These are phyloP conservation scores for Gnatocerus cornutus DNA, from an alignment of 2,888 invertebrate genomes.

Conservation along the genomic window DNA sequence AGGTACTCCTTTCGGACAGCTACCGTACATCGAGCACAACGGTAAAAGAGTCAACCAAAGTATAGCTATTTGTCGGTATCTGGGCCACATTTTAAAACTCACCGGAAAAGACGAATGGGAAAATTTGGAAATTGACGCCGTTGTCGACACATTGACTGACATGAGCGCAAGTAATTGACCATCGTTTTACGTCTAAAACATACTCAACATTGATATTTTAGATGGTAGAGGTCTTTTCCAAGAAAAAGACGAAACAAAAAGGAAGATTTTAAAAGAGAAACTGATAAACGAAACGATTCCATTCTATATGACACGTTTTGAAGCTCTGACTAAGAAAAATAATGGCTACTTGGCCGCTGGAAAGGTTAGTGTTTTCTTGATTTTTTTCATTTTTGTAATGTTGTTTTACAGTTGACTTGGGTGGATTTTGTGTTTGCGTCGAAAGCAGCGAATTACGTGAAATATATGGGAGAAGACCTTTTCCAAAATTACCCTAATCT, in stretches of 20 bases:
- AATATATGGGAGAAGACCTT: background rate
- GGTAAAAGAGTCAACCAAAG: constrained; percentile 78
- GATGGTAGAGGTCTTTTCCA: background rate
- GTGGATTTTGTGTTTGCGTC: constrained; percentile 17
- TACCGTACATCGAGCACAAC: constrained; percentile 78
- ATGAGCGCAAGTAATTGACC: constrained; percentile 75
- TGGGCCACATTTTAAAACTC: constrained; percentile 77
- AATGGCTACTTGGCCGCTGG: constrained; percentile 74
- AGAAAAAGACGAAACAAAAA: constrained; percentile 54
- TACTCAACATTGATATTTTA: background rate
- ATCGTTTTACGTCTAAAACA: constrained; percentile 57
- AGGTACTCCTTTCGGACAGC: constrained; percentile 77
- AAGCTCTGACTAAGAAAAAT: constrained; percentile 72
- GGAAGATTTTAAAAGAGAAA: constrained; percentile 71
- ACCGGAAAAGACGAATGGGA: constrained; percentile 75
- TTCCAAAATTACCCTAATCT: constrained; percentile 29
- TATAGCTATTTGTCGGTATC: constrained; percentile 75
- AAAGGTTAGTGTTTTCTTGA: constrained; percentile 69
- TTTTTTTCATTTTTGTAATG: no score
- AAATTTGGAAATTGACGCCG: constrained; percentile 76
- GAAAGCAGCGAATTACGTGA: background rate
- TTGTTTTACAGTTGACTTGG: constrained; percentile 32
- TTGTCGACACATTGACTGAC: constrained; percentile 77
- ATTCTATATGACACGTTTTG: constrained; percentile 74
- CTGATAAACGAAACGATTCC: constrained; percentile 73